phyloP scores from a whole-genome alignment of 2,797 vertebrate genomes.

The Hydrolagus colliei region DNA sequence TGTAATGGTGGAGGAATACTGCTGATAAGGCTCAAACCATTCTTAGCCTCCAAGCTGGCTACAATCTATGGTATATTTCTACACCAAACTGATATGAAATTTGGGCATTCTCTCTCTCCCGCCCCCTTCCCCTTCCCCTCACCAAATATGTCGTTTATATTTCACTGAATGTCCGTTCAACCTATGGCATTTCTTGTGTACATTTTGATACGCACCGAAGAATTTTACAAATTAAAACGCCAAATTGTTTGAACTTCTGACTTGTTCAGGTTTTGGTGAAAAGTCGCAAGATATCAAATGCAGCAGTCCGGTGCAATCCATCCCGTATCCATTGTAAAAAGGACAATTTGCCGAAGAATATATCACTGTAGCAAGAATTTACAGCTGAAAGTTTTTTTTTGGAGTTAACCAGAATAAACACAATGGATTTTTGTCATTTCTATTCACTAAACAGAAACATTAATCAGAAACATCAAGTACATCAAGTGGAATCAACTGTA shows the following conservation, averaged over 20 bases:
- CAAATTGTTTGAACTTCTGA: conserved; percentile 22
- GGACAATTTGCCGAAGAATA: conserved; percentile 20
- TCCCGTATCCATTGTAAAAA: neutral
- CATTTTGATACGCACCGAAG: conserved; percentile 13
- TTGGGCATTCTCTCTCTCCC: neutral
- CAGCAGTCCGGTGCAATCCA: conserved; percentile 4
- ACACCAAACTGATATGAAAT: neutral
- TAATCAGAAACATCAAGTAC: conserved; percentile 27
- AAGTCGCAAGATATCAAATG: conserved; percentile 12
- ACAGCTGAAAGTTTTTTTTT: conserved; percentile 18
- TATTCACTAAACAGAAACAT: conserved; percentile 17
- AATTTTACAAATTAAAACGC: conserved; percentile 21
- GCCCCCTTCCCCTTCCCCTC: neutral
- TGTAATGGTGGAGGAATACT: no score
- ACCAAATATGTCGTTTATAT: neutral
- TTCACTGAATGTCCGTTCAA: conserved; percentile 18
- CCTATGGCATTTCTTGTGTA: conserved; percentile 11
- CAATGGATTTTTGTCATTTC: conserved; percentile 25
- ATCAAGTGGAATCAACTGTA: conserved; percentile 19
- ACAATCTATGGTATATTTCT: no score
- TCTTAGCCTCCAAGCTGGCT: no score
- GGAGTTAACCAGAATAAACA: conserved; percentile 25
- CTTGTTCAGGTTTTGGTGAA: conserved; percentile 9
- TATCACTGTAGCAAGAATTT: conserved; percentile 27
- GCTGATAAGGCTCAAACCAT: no score